A percentile compares a stretch with the other conserved stretches of the same genome.
phyloP scores from a whole-genome alignment of 1,140 invertebrate species.

The Cyclina sinensis region DNA sequence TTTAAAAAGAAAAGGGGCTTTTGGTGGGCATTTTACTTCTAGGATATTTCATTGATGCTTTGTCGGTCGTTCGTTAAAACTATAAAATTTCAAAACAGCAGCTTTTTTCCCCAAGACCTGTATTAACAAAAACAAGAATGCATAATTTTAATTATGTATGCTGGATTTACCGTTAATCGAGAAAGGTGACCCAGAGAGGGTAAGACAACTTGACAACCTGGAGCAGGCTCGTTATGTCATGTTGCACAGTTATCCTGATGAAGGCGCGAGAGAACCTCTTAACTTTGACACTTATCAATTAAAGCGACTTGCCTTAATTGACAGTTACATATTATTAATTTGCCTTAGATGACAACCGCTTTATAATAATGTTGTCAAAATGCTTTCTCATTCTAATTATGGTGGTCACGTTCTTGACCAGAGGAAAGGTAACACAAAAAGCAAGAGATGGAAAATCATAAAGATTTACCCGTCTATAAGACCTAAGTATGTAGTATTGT shows the following conservation, averaged over 20 bases:
- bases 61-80: too few species aligned
- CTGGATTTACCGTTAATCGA: too few species aligned
- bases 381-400: background rate
- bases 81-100: too few species aligned
- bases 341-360: background rate
- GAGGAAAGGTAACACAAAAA: too few species aligned
- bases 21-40: too few species aligned
- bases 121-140: background rate
- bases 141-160: too few species aligned
- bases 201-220: background rate
- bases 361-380: background rate
- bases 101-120: too few species aligned
- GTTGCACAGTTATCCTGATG: slow-evolving; percentile 9
- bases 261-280: background rate
- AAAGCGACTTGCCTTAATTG: background rate
- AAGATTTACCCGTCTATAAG: too few species aligned
- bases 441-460: too few species aligned
- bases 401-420: background rate
- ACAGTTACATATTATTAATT: background rate
- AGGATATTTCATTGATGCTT: too few species aligned
- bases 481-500: too few species aligned
- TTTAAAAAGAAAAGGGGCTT: too few species aligned
- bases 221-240: background rate
- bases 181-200: background rate
- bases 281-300: background rate